Evolutionary conservation across 1,140 invertebrate species (phyloP).

Genomic region (Diploscapter pachys): DNA sequence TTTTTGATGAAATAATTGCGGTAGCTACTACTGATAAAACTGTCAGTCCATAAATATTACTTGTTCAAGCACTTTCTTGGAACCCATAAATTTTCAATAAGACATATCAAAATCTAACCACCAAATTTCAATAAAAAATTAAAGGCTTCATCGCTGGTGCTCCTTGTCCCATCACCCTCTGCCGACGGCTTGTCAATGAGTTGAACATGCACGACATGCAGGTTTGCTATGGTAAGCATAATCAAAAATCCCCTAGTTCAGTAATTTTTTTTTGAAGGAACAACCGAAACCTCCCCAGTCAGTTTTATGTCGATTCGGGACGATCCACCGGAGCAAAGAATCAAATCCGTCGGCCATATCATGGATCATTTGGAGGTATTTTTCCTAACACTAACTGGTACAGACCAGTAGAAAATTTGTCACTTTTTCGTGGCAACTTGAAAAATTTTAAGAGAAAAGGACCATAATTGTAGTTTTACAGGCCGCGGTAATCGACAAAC

Average conservation of each 20-base stretch:
- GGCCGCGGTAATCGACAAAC: constrained; percentile 72
- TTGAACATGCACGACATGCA: constrained; percentile 44
- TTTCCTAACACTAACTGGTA: constrained; percentile 48
- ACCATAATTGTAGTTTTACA: constrained; percentile 43
- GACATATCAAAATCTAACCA: not conserved
- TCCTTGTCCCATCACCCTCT: constrained; percentile 71
- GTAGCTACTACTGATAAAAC: too few relatives aligned
- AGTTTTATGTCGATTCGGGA: constrained; percentile 61
- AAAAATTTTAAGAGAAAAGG: constrained; percentile 8
- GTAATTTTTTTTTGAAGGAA: constrained; percentile 65
- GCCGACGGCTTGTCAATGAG: constrained; percentile 50
- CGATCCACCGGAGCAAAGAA: constrained; percentile 69
- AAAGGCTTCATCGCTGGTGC: constrained; percentile 71
- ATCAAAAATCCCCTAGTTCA: not conserved
- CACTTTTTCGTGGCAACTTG: constrained; percentile 7
- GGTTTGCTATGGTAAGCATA: not conserved
- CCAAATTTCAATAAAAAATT: not conserved
- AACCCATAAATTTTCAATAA: not conserved
- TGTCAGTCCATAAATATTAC: too few relatives aligned
- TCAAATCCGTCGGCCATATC: constrained; percentile 75
- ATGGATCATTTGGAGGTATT: constrained; percentile 76
- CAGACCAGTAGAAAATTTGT: constrained; percentile 5
- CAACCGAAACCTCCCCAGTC: constrained; percentile 79
- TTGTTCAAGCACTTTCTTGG: too few relatives aligned
- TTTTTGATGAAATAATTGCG: too few relatives aligned